Evolutionary conservation across 64 coral and sea anemone genomes (phyloP).

Genomic region (Acropora tenuis): DNA sequence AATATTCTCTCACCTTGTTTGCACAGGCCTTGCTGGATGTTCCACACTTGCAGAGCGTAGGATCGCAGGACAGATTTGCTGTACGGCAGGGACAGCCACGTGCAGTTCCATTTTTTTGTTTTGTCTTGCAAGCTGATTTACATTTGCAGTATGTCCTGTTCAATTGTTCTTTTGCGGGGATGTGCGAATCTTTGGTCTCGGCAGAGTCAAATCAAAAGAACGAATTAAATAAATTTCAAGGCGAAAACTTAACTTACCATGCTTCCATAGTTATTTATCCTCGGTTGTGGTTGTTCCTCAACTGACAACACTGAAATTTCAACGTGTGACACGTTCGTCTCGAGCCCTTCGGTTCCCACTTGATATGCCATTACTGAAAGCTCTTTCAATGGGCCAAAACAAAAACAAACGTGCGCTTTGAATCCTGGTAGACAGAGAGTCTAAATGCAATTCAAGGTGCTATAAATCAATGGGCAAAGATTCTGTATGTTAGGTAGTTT

Average conservation of each 20-base stretch:
- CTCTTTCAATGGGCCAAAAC: not conserved
- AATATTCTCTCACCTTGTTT: not conserved
- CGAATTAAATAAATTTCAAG: not conserved
- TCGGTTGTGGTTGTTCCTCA: not conserved
- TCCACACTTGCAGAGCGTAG: not conserved
- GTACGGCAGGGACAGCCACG: not conserved
- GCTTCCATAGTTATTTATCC: not conserved
- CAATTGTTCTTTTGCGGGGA: not conserved
- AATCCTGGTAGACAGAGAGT: not conserved
- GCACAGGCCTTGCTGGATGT: not conserved
- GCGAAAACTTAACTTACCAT: not conserved
- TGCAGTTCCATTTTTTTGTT: slow-evolving; percentile 17
- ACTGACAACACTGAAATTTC: not conserved
- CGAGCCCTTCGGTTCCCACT: not conserved
- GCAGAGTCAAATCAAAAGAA: not conserved
- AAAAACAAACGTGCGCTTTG: not conserved
- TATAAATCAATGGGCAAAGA: too few species aligned
- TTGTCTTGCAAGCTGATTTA: slow-evolving; percentile 5
- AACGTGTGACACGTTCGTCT: too few species aligned
- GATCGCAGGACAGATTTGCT: not conserved
- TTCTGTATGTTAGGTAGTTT: too few species aligned
- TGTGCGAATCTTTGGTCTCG: not conserved
- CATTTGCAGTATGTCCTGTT: slow-evolving; percentile 17
- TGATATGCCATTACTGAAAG: not conserved
- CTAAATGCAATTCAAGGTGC: too few species aligned